phyloP scores from a whole-genome alignment of 1,140 invertebrate genomes.

The Microplitis mediator region DNA sequence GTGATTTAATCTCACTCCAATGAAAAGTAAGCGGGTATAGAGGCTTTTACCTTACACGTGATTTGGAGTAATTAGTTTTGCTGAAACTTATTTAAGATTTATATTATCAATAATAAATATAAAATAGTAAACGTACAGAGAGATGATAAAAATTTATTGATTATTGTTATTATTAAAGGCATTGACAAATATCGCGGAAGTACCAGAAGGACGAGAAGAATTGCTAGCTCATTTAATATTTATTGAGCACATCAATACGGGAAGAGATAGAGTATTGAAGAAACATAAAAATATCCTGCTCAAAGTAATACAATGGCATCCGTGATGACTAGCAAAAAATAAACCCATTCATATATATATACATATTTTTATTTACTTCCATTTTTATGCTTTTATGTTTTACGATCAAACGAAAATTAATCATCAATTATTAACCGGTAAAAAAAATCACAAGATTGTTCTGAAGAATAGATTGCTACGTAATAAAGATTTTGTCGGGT shows the following conservation, averaged over 20 bases:
- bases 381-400: too few species aligned
- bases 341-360: background rate
- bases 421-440: too few species aligned
- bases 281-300: slow-evolving; percentile 37
- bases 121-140: background rate
- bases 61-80: too few species aligned
- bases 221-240: slow-evolving; percentile 26
- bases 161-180: slow-evolving; percentile 27
- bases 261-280: slow-evolving; percentile 8
- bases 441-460: too few species aligned
- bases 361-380: background rate
- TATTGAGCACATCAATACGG: slow-evolving; percentile 35
- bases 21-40: too few species aligned
- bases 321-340: slow-evolving; percentile 18
- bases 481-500: too few species aligned
- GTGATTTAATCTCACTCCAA: too few species aligned
- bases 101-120: background rate
- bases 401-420: background rate
- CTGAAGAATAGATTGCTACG: too few species aligned
- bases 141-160: background rate
- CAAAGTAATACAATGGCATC: slow-evolving; percentile 34
- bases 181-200: slow-evolving; percentile 39
- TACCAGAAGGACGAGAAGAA: slow-evolving; percentile 28
- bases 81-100: too few species aligned
- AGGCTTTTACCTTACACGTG: too few species aligned